Conservation (phyloP, 2,113 vertebrate species). For the Pungitius pungitius region DNA sequence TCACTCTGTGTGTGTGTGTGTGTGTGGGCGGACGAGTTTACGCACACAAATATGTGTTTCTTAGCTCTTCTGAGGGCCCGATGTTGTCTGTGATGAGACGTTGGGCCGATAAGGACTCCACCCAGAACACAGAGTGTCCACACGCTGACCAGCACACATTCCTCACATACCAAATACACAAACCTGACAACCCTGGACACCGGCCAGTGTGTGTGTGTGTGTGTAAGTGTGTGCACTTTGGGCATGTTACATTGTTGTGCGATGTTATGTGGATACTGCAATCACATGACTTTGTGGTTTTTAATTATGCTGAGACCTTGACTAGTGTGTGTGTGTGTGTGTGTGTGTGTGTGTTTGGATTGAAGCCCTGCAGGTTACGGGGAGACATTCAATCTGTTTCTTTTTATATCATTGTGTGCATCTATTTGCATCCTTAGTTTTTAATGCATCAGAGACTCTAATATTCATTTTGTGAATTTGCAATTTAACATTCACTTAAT, state of each 20-base stretch:
- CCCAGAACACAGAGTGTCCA: conserved; percentile 40
- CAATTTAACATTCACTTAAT: not conserved
- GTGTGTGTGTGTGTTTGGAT: conserved; percentile 39
- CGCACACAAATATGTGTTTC: not conserved
- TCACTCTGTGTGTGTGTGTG: not conserved
- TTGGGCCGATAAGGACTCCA: conserved; percentile 59
- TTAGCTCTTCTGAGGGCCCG: conserved; percentile 16
- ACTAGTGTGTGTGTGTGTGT: conserved; percentile 20
- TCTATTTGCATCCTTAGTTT: not conserved
- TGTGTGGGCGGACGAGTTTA: not conserved
- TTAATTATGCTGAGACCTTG: conserved; percentile 47
- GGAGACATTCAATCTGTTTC: conserved; percentile 61
- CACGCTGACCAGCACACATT: conserved; percentile 59
- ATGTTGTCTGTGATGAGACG: conserved; percentile 57
- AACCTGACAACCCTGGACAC: conserved; percentile 60
- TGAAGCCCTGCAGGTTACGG: conserved; percentile 43
- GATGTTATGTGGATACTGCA: conserved; percentile 58
- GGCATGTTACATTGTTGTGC: conserved; percentile 45
- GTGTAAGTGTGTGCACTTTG: conserved; percentile 13
- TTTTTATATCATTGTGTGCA: not conserved
- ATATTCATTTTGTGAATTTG: not conserved
- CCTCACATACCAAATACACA: conserved; percentile 68
- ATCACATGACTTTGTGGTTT: conserved; percentile 53
- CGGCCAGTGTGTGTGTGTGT: conserved; percentile 27
- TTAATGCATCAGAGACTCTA: not conserved